Conservation (phyloP, 2,888 invertebrate species). For the Protodeltote pygarga region DNA sequence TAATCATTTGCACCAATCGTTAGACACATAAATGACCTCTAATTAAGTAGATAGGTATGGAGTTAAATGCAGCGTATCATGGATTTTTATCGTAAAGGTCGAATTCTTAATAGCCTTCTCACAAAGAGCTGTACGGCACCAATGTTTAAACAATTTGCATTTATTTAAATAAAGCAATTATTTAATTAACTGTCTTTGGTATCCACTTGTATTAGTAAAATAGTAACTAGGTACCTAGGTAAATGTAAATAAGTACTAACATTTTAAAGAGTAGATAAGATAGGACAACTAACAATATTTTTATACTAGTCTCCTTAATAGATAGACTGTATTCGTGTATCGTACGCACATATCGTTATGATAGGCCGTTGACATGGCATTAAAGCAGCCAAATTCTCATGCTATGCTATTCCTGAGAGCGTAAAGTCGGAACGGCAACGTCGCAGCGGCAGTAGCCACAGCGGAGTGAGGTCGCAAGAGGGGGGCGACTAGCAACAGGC, state of each 20-base stretch:
- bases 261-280: too few relatives aligned
- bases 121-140: slow-evolving; percentile 20
- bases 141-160: slow-evolving; percentile 20
- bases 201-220: too few relatives aligned
- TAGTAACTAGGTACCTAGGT: background rate
- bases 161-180: slow-evolving; percentile 13
- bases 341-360: slow-evolving; percentile 43
- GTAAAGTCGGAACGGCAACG: slow-evolving; percentile 77
- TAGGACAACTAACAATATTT: too few relatives aligned
- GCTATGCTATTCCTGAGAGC: slow-evolving; percentile 56
- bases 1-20: too few relatives aligned
- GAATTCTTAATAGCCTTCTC: slow-evolving; percentile 48
- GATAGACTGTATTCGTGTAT: slow-evolving; percentile 28
- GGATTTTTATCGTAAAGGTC: slow-evolving; percentile 50
- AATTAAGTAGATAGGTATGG: background rate
- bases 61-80: slow-evolving; percentile 23
- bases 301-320: too few relatives aligned
- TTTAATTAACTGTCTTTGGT: too few relatives aligned
- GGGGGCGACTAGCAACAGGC: slow-evolving; percentile 80
- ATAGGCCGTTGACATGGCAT: slow-evolving; percentile 61
- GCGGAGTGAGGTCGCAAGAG: slow-evolving; percentile 46
- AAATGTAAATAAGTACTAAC: too few relatives aligned
- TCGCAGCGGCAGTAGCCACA: slow-evolving; percentile 59
- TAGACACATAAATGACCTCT: too few relatives aligned
- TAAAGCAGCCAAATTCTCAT: slow-evolving; percentile 68